Evolutionary conservation across 1,140 invertebrate species (phyloP).

Genomic region (Drosophila tsacasi): DNA sequence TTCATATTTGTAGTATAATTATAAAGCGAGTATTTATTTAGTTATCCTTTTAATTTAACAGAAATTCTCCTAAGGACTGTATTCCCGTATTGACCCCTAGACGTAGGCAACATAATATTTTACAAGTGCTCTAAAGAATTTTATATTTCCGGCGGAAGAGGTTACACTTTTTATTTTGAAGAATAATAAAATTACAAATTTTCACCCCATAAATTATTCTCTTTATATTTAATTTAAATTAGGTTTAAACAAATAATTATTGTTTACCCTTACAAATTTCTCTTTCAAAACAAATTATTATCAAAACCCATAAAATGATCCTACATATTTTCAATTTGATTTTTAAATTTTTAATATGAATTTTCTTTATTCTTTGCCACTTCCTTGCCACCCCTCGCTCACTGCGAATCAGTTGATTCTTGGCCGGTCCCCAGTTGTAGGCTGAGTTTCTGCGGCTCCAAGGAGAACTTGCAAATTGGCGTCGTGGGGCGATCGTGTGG

Average conservation of each 20-base stretch:
- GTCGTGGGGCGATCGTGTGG: conserved; percentile 63
- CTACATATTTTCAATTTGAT: background rate
- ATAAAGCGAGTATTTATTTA: background rate
- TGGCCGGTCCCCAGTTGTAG: conserved; percentile 12
- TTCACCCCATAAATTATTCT: too few species aligned
- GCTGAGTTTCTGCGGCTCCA: conserved; percentile 35
- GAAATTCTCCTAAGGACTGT: background rate
- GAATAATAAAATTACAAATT: too few species aligned
- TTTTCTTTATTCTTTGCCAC: background rate
- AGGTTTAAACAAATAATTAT: too few species aligned
- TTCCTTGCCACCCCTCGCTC: background rate
- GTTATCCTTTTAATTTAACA: background rate
- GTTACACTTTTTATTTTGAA: too few species aligned
- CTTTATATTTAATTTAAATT: too few species aligned
- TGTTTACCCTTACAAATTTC: too few species aligned
- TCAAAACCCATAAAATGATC: background rate
- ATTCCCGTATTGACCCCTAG: background rate
- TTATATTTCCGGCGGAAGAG: background rate
- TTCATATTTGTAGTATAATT: background rate
- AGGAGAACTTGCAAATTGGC: conserved; percentile 71
- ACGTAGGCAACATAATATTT: background rate
- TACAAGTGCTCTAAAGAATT: background rate
- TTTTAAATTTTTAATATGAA: background rate
- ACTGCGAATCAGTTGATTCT: conserved; percentile 24
- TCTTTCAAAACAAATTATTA: background rate